Base-by-base conservation (phyloP, 2,113 vertebrate genomes). In the Caloenas nicobarica region DNA sequence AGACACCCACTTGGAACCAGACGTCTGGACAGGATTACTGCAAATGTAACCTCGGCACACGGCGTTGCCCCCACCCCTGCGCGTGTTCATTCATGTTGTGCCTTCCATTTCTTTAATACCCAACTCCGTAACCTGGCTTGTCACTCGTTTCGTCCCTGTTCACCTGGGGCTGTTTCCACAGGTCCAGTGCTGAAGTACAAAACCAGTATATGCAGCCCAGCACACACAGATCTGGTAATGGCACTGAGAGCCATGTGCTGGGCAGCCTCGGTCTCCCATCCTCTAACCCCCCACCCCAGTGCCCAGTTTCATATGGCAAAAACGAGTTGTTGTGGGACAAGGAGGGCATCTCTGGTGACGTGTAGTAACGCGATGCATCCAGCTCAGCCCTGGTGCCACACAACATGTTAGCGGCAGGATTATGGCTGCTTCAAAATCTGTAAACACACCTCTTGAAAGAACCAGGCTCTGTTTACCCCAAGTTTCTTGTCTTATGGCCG, bases 1-100 rank as follows among this genome's bases (percentile, higher is more conserved):
- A 98, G 97, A 98, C 98, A 4, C 96, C 98, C n/a, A 97, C 98
- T 65, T 99, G 99, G 99, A 98, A 98, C 97, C 97, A 98, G 93
- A 96, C 98, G 1, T 96, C 98, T 91, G 97, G 98, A 97, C 99
- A 98, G 96, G 99, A 99, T 95, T 98, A 98, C 96, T 98, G 98
- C 98, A 99, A 98, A 98, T 98, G 99, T 99, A 98, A 98, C 95
- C 94, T 93, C 95, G 42, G 38, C 1, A 8, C 44, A 18, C 4
- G 8, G 34, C 26, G 1, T 65, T 60, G 33, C 16, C 40, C 62
- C 71, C 51, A 25, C 79, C 77, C 53, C 90, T 97, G 86, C 91
- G 7, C 16, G 3, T 65, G 79, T 69, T 87, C 34, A 2, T 93
- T 89, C 14, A 17, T 79, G 11, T 64, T 66, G 42, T 78, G 50